Evolutionary conservation across 2,113 vertebrate genomes (phyloP), one percentile per base, ranked within the genome.

Genomic region (Leptodactylus fuscus): DNA sequence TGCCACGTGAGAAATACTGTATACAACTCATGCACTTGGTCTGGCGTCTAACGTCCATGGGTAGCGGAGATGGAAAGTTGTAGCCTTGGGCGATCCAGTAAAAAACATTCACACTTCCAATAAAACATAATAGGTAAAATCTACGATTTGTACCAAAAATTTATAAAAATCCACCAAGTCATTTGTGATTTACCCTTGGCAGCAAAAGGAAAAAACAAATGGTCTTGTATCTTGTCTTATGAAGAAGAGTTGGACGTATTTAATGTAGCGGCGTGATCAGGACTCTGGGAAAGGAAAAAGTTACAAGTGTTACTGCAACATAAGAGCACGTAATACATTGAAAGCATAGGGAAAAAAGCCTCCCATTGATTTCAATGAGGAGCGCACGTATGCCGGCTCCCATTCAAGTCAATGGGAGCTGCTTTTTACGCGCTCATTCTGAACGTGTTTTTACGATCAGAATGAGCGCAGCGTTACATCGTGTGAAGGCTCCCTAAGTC

Each of bases 161-260:
- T 69, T 18, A 69, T 34, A 69, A 69, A 67, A 69, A 69, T 69
- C 34, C 34, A 32, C 15, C 13, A 69, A 36, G 65, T 36, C 65
- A 69, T 34, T 69, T 69, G 15, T 69, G 32, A 34, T 32, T 34
- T 18, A 67, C 6, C 4, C 29, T 67, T 15, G 29, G 5, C 27
- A 16, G 62, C 5, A 71, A 12, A 71, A 11, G 44, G 46, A 5
- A 29, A 4, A 7, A 16, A 8, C 11, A 9, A 4, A 12, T 13
- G 11, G 2, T 49, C n/a, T 1, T 62, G 20, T 22, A 29, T 67
- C 79, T 58, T 8, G n/a, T 65, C 32, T 85, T 79, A 80, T 32
- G 74, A 83, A 32, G 84, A 81, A 32, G 34, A 53, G 24, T 34
- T 73, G 44, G 84, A 73, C 0, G 78, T 67, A 41, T 86, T 82